Percentiles rank a stretch among this genome's conserved stretches.
These are phyloP conservation scores for Scolopax rusticola DNA, from an alignment of 2,797 vertebrate species.

Conservation along the genomic window DNA sequence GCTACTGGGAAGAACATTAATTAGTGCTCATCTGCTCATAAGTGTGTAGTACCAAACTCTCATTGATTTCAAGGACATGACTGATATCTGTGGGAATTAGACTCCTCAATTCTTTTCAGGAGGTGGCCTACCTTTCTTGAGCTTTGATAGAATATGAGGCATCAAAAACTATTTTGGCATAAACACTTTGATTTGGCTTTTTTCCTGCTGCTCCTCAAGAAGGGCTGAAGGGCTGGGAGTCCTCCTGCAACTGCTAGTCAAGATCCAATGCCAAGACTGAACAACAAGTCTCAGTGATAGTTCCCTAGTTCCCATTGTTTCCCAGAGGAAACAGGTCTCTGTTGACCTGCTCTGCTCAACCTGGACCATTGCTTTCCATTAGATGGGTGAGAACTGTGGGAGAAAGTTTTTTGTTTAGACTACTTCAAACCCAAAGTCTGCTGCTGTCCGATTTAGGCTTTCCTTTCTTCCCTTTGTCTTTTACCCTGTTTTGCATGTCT, in stretches of 20 bases:
- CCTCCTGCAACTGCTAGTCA: background rate
- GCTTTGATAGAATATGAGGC: background rate
- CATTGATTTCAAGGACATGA: background rate
- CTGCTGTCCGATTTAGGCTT: background rate
- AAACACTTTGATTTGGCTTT: background rate
- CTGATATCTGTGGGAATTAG: background rate
- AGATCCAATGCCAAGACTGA: fast-evolving
- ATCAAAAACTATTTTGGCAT: background rate
- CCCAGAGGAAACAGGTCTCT: background rate
- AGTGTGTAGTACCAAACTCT: background rate
- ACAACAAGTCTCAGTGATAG: background rate
- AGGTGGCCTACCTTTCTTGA: background rate
- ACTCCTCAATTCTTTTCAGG: background rate
- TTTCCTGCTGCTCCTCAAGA: background rate
- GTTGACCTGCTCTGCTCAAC: background rate
- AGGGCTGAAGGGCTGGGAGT: background rate
- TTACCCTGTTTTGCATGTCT: background rate
- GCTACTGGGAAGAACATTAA: background rate
- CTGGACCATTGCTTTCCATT: background rate
- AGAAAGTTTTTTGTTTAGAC: background rate
- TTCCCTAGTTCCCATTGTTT: background rate
- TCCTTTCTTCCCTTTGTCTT: background rate
- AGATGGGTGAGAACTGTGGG: background rate
- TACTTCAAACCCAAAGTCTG: background rate
- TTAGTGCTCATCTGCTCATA: background rate